phyloP scores from a whole-genome alignment of 1,140 invertebrate species.

The Glomeris maerens region DNA sequence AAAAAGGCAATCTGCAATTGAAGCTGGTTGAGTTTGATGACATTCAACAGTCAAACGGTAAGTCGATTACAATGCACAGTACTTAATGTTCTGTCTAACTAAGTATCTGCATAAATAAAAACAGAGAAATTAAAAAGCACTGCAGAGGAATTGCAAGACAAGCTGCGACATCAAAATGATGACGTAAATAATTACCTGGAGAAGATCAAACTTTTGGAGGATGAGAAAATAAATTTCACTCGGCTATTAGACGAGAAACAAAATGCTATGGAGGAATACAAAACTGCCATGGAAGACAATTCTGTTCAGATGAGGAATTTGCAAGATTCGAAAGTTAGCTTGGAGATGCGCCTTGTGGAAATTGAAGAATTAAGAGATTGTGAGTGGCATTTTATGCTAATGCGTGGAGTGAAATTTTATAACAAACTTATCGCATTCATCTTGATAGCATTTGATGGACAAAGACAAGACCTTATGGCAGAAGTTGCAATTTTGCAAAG shows the following conservation, averaged over 20 bases:
- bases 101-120: not conserved
- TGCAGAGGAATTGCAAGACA: constrained; percentile 35
- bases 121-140: constrained; percentile 24
- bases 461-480: constrained; percentile 14
- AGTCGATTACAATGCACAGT: not conserved
- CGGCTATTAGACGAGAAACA: constrained; percentile 24
- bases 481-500: constrained; percentile 13
- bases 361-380: constrained; percentile 24
- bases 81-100: not conserved
- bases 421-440: constrained; percentile 10
- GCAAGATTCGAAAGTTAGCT: constrained; percentile 23
- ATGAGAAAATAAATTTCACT: constrained; percentile 48
- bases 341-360: constrained; percentile 29
- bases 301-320: constrained; percentile 10
- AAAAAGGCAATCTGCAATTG: constrained; percentile 73
- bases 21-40: constrained; percentile 66
- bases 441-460: constrained; percentile 10
- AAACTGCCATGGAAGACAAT: constrained; percentile 22
- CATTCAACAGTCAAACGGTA: constrained; percentile 26
- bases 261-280: constrained; percentile 24
- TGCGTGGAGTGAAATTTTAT: too few species aligned
- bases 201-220: constrained; percentile 44
- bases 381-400: too few species aligned
- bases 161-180: constrained; percentile 29
- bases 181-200: constrained; percentile 38